Conservation (phyloP, 2,113 vertebrate genomes). For the Hypomesus transpacificus region DNA sequence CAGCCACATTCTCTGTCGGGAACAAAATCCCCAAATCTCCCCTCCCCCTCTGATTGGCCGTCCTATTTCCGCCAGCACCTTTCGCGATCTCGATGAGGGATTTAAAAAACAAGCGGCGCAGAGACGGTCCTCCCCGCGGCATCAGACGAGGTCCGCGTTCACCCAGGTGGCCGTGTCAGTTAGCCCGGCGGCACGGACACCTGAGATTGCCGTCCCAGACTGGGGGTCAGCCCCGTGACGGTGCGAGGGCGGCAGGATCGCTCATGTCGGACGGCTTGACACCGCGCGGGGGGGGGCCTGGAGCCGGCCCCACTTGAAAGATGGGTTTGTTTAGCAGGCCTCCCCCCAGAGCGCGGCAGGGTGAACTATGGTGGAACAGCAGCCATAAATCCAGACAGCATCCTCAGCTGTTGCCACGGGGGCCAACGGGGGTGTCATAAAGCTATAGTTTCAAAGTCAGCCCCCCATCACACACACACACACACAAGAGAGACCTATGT, state of each 20-base stretch:
- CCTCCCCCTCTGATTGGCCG: neutral
- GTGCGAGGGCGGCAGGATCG: neutral
- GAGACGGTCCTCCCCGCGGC: too few relatives aligned
- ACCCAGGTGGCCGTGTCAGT: too few relatives aligned
- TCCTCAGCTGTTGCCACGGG: neutral
- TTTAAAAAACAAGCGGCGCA: neutral
- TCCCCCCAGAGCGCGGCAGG: neutral
- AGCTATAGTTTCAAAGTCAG: neutral
- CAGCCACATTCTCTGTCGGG: neutral
- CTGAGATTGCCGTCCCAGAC: too few relatives aligned
- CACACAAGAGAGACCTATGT: constrained; percentile 1
- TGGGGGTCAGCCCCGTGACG: neutral
- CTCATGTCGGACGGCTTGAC: neutral
- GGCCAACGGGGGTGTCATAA: constrained; percentile 7
- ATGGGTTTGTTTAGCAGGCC: constrained; percentile 1
- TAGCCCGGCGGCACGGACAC: too few relatives aligned
- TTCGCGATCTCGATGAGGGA: constrained; percentile 8
- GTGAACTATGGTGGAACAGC: neutral
- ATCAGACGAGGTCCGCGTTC: too few relatives aligned
- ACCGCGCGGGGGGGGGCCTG: neutral
- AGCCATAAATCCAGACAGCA: constrained; percentile 11
- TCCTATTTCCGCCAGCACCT: neutral
- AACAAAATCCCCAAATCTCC: neutral
- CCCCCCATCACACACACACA: neutral
- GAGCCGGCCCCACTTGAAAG: neutral